phyloP scores from a whole-genome alignment of 2,888 invertebrate genomes.

The Cactoblastis cactorum region DNA sequence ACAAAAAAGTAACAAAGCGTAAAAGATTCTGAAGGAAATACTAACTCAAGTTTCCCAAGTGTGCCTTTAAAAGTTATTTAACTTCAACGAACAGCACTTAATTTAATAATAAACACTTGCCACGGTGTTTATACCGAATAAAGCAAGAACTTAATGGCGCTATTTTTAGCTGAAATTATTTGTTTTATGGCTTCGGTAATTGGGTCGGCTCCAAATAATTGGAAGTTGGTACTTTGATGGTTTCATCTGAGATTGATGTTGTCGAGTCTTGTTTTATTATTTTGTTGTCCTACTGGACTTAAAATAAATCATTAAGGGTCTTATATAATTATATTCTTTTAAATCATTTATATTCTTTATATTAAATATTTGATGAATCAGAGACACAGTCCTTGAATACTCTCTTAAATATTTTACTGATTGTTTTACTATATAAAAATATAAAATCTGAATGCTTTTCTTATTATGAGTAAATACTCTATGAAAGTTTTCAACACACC shows the following conservation, averaged over 20 bases:
- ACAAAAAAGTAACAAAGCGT: neutral
- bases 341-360: too few species aligned
- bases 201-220: constrained; percentile 7
- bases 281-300: neutral
- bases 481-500: too few species aligned
- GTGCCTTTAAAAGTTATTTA: constrained; percentile 1
- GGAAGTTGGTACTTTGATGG: constrained; percentile 4
- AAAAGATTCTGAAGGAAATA: neutral
- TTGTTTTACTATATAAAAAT: too few species aligned
- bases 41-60: constrained; percentile 15
- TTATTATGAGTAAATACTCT: too few species aligned
- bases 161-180: constrained; percentile 7
- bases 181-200: constrained; percentile 1
- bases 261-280: neutral
- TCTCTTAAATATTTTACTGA: too few species aligned
- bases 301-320: neutral
- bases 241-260: neutral
- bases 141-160: neutral
- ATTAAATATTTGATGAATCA: too few species aligned
- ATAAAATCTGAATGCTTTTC: too few species aligned
- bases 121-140: neutral
- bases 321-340: neutral
- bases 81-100: constrained; percentile 2
- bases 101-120: constrained; percentile 2
- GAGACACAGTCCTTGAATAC: too few species aligned